A percentile compares a stretch with the other conserved stretches of the same genome.
These are phyloP conservation scores for Clarias fuscus DNA, from an alignment of 2,797 vertebrate species.

Conservation along the genomic window DNA sequence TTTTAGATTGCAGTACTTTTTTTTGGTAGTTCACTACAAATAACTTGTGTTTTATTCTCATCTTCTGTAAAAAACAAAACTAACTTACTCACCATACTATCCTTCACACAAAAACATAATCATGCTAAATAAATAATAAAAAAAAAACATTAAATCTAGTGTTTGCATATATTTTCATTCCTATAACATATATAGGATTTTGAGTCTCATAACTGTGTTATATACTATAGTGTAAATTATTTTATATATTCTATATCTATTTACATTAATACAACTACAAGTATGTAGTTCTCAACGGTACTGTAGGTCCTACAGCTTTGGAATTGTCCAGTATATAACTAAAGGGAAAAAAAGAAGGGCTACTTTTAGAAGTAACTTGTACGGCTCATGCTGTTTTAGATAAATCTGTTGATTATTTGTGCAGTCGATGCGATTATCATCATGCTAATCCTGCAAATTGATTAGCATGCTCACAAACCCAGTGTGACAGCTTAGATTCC, in stretches of 20 bases:
- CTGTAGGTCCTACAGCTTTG: not conserved
- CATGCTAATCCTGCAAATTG: constrained; percentile 26
- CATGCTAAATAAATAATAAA: constrained; percentile 66
- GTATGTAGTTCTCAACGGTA: constrained; percentile 38
- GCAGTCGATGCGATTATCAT: constrained; percentile 32
- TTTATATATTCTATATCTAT: constrained; percentile 61
- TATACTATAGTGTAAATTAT: constrained; percentile 62
- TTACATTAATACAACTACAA: constrained; percentile 63
- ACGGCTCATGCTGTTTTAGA: constrained; percentile 59
- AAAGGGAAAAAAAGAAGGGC: constrained; percentile 43
- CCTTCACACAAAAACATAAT: constrained; percentile 48
- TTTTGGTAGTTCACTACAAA: constrained; percentile 8
- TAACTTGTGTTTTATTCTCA: constrained; percentile 23
- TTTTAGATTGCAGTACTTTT: not conserved
- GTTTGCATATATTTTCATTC: constrained; percentile 66
- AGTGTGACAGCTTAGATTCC: constrained; percentile 26
- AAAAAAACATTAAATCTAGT: constrained; percentile 54
- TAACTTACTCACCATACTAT: constrained; percentile 39
- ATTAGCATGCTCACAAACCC: constrained; percentile 23
- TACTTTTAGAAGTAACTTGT: constrained; percentile 50
- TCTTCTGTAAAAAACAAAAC: constrained; percentile 37
- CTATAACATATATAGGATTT: constrained; percentile 56
- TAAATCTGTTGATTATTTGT: constrained; percentile 48
- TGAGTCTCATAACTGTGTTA: constrained; percentile 54
- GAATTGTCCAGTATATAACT: not conserved